Evolutionary conservation across 2,797 vertebrate species (phyloP), one percentile per base, ranked within the genome.

Genomic region (Babyrousa celebensis): DNA sequence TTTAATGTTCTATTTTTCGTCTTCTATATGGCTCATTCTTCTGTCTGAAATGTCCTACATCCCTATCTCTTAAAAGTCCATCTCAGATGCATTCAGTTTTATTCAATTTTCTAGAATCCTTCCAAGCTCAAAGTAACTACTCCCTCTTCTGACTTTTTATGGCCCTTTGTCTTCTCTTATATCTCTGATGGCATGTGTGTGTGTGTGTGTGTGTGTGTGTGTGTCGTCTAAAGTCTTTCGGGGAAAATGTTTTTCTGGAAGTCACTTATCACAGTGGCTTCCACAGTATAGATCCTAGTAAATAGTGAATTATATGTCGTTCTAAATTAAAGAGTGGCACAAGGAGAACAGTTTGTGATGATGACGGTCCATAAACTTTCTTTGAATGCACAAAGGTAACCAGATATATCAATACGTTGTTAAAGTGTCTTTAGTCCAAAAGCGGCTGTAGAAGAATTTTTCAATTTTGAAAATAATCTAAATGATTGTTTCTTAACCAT

Each of bases 401-500:
- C 32, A 52, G 3, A 25, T 68, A 6, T 21, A 7, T 86, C 62
- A 86, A 2, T 17, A 90, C 48, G 17, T 56, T 68, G 52, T 25
- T 77, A n/a, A 60, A 18, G 15, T 63, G 16, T 29, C 18, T 74
- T 74, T 68, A 20, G 89, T 72, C 52, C 40, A 75, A 58, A 27
- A 58, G 27, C 32, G 8, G 29, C 62, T 82, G 8, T n/a, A 23
- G 40, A 89, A 56, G 63, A 48, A 58, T 63, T 78, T 54, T 93
- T 87, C 43, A 32, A 16, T 67, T 82, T 70, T 70, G 65, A 79
- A 93, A 78, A 74, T 60, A 74, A 71, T 83, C 63, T 65, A 93
- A 12, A 82, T 78, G n/a, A 6, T 63, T 63, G 6, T 68, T 88
- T 68, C 68, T 40, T 95, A 83, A 40, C 54, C 40, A 58, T 82